Percentiles rank a stretch among this genome's conserved stretches.
phyloP scores from a whole-genome alignment of 2,888 invertebrate genomes.

The Rotaria macrura region DNA sequence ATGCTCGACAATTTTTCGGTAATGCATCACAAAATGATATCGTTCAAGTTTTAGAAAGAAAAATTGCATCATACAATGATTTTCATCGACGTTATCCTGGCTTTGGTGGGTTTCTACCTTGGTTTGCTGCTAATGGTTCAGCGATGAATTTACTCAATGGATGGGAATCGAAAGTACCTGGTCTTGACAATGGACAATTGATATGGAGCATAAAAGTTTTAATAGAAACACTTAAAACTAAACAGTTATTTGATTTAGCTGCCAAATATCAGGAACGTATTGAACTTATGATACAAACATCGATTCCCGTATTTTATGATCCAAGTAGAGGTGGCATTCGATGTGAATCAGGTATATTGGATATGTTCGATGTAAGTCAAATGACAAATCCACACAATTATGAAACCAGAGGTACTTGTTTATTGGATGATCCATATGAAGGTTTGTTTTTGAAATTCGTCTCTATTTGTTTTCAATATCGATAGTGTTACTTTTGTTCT shows the following conservation, averaged over 20 bases:
- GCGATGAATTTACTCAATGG: not conserved
- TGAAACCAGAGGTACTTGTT: not conserved
- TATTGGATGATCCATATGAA: slow-evolving; percentile 11
- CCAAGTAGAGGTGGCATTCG: not conserved
- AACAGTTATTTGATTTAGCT: not conserved
- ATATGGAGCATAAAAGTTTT: not conserved
- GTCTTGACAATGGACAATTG: not conserved
- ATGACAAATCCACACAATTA: not conserved
- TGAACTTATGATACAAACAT: not conserved
- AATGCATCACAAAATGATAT: not conserved
- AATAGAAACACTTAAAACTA: not conserved
- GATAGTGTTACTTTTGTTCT: too few species aligned
- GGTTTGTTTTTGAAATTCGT: not conserved
- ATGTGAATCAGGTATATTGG: not conserved
- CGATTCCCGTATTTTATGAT: not conserved
- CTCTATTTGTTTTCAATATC: not conserved
- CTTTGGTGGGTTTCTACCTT: not conserved
- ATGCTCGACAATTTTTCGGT: not conserved
- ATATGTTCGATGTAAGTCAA: not conserved
- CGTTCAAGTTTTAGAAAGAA: not conserved
- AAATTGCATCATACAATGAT: not conserved
- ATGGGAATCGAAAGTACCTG: not conserved
- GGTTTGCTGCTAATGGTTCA: slow-evolving; percentile 10
- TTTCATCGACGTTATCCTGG: slow-evolving; percentile 13
- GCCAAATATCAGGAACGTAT: not conserved